Evolutionary conservation across 2,888 invertebrate genomes (phyloP).

Genomic region (Eledona agricola): DNA sequence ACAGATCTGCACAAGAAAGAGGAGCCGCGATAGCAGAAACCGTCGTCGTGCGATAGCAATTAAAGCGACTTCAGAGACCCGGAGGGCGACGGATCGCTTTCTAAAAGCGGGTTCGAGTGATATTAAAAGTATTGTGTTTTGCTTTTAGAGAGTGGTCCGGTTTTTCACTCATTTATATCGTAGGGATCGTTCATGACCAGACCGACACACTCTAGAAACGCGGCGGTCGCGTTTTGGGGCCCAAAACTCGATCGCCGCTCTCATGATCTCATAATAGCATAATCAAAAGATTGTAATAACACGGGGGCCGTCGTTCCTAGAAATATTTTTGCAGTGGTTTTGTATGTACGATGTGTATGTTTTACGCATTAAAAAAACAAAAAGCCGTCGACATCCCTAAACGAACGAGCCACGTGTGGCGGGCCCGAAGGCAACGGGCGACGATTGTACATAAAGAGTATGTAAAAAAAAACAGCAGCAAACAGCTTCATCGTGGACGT

Average conservation of each 20-base stretch:
- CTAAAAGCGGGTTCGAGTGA: slow-evolving; percentile 16
- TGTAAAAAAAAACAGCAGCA: slow-evolving; percentile 6
- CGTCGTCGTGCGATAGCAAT: slow-evolving; percentile 36
- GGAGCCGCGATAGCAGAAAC: slow-evolving; percentile 68
- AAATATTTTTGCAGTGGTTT: slow-evolving; percentile 59
- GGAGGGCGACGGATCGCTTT: slow-evolving; percentile 13
- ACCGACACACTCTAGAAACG: slow-evolving; percentile 11
- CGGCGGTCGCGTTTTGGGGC: not conserved
- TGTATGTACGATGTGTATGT: slow-evolving; percentile 50
- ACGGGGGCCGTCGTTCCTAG: slow-evolving; percentile 45
- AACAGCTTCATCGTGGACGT: slow-evolving; percentile 29
- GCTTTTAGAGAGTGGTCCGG: slow-evolving; percentile 17
- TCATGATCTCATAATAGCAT: slow-evolving; percentile 53
- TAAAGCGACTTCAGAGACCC: slow-evolving; percentile 6
- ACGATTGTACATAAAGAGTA: slow-evolving; percentile 28
- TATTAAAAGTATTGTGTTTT: slow-evolving; percentile 24
- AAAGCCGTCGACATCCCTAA: slow-evolving; percentile 44
- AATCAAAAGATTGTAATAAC: slow-evolving; percentile 48
- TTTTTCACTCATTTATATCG: slow-evolving; percentile 13
- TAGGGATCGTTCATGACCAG: slow-evolving; percentile 27
- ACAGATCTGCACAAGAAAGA: slow-evolving; percentile 69
- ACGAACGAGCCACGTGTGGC: too few relatives aligned
- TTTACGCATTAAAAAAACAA: slow-evolving; percentile 47
- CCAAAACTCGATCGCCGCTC: slow-evolving; percentile 1
- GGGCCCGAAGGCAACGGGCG: too few relatives aligned